phyloP scores from a whole-genome alignment of 2,888 invertebrate genomes.

The Perdita meconis region DNA sequence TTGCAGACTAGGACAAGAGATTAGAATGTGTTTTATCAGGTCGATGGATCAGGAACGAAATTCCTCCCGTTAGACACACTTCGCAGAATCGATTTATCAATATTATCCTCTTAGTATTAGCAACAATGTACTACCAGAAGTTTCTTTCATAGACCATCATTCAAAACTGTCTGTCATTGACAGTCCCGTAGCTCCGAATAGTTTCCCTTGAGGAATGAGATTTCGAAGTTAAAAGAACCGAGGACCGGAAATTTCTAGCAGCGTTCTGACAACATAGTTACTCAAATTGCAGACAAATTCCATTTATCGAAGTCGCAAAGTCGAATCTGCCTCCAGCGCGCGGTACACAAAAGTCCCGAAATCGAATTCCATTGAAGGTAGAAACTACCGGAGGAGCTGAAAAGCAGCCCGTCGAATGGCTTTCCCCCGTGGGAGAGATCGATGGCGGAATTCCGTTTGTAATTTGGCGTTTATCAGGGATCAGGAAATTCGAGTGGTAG shows the following conservation, averaged over 20 bases:
- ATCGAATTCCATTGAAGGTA: conserved; percentile 4
- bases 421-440: background rate
- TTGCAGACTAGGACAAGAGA: too few relatives aligned
- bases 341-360: background rate
- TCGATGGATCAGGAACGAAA: background rate
- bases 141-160: too few relatives aligned
- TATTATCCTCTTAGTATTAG: too few relatives aligned
- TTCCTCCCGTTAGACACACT: too few relatives aligned
- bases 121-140: too few relatives aligned
- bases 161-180: background rate
- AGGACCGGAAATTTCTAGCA: background rate
- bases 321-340: background rate
- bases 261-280: background rate
- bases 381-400: background rate
- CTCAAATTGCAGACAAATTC: background rate
- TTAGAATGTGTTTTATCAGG: background rate
- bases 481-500: conserved; percentile 66
- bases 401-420: background rate
- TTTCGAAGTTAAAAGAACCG: background rate
- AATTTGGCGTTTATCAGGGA: conserved; percentile 33
- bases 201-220: background rate
- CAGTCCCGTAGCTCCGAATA: background rate
- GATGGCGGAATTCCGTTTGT: conserved; percentile 12
- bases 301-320: background rate
- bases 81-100: too few relatives aligned